Base-by-base conservation (phyloP, 2,113 vertebrate species). In the Athene cunicularia region DNA sequence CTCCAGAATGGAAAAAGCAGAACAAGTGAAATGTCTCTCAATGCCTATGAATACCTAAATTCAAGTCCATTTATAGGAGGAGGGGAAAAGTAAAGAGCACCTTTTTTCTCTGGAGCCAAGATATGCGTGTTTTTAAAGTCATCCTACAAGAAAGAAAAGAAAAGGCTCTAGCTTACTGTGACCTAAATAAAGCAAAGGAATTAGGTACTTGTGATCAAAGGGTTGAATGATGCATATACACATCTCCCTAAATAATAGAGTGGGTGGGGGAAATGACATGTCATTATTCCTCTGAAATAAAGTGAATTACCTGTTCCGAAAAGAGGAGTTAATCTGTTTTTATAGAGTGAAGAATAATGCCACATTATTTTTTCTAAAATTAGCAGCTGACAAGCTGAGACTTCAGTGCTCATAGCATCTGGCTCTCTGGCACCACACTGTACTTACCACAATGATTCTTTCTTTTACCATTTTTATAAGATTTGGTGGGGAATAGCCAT, bases 101-200 rank as follows among this genome's bases (percentile, higher is more conserved):
- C 17, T 26, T 92, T 89, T 85, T 80, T 52, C 39, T 96, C 26
- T 33, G 71, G 60, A 89, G 91, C 86, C 76, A 95, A 93, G 64
- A 95, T 82, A 47, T 95, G 43, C 14, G 49, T 95, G 68, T 49
- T 90, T 96, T 62, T 89, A 30, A 95, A 96, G 88, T 89, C 83
- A 92, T 94, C 75, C 45, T 88, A 70, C n/a, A 80, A 80, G 55
- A 58, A 96, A 85, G 58, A 88, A 91, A 95, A 84, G 73, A 90
- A 88, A 94, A 96, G 35, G 67, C 82, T 90, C 92, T 94, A 94
- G 52, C 88, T 92, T 76, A 94, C 43, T 81, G 76, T 95, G 81
- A 95, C 91, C 95, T 96, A 96, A 94, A 96, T 89, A 97, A 89
- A 94, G 80, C 64, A 89, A 63, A 95, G 89, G 86, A 94, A 94